Base-by-base conservation (phyloP, 2,797 vertebrate genomes). In the Gymnoscopelus braueri region DNA sequence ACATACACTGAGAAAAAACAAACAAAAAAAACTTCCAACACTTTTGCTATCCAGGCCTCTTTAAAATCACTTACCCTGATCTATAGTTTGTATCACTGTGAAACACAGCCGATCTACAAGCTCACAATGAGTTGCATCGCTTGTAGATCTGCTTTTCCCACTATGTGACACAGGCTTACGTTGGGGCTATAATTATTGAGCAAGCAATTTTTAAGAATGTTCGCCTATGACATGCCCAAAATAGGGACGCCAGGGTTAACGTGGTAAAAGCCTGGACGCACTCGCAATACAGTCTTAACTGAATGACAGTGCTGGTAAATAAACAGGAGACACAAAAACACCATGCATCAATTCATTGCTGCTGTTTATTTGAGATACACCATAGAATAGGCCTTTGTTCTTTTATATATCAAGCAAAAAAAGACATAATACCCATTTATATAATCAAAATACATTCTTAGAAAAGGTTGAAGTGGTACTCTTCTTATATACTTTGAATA, bases 371-470 rank as follows among this genome's bases (percentile, higher is more conserved):
- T 70, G 79, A 82, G 77, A 81, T 74, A 87, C 75, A 77, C 68
- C 52, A 60, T 39, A 80, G 67, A 78, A 79, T 47, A 77, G 74
- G 71, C 64, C 48, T 72, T 64, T 53, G 14, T 26, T 64, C 77
- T 63, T 78, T 84, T 84, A 79, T 63, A 73, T 84, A 80, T 79
- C 84, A 91, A 89, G 87, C 88, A 63, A 78, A 80, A 68, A 52
- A 60, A 67, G 77, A 84, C 73, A 72, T 77, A 74, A 79, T 84
- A 82, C 71, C 82, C 81, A 86, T 89, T 90, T 90, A 93, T 83
- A 90, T 91, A 88, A 84, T 91, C 82, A 92, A 94, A 94, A 94
- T 94, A 94, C 93, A 94, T 94, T 94, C 92, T 93, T 93, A 92
- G 88, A 94, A 93, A 95, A 92, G 78, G 90, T 76, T 71, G 8